A percentile compares a stretch with the other conserved stretches of the same genome.
Evolutionary conservation across 2,888 invertebrate genomes (phyloP).

Genomic region (Meganola albula): DNA sequence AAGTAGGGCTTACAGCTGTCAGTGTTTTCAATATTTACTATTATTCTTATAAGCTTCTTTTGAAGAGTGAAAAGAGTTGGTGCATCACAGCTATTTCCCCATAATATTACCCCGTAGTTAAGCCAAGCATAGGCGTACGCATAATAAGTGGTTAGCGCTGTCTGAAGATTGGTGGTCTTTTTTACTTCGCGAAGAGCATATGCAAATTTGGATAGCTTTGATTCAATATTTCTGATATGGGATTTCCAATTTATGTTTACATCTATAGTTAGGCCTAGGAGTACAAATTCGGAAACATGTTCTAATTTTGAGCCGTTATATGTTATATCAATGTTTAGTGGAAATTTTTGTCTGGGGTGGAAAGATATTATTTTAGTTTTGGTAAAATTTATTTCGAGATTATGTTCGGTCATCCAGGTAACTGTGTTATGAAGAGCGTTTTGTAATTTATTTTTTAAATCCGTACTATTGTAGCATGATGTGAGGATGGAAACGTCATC

Average conservation of each 20-base stretch:
- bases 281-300: constrained; percentile 3
- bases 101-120: constrained; percentile 1
- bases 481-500: constrained; percentile 13
- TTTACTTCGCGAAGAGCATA: constrained; percentile 11
- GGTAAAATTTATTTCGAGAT: constrained; percentile 11
- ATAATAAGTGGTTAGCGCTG: constrained; percentile 10
- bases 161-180: constrained; percentile 6
- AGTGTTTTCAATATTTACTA: not conserved
- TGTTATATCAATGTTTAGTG: constrained; percentile 5
- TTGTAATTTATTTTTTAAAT: no score
- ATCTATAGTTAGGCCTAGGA: constrained; percentile 12
- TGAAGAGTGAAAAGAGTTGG: not conserved
- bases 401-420: constrained; percentile 17
- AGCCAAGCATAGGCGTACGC: constrained; percentile 12
- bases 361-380: constrained; percentile 13
- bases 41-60: not conserved
- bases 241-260: constrained; percentile 13
- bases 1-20: not conserved
- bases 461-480: no score
- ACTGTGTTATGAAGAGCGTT: no score
- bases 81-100: not conserved
- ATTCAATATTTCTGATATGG: constrained; percentile 8
- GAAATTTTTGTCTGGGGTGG: constrained; percentile 9
- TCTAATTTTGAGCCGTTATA: constrained; percentile 9
- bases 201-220: constrained; percentile 11